Conservation (phyloP, 2,797 vertebrate species). For the Coilia nasus region DNA sequence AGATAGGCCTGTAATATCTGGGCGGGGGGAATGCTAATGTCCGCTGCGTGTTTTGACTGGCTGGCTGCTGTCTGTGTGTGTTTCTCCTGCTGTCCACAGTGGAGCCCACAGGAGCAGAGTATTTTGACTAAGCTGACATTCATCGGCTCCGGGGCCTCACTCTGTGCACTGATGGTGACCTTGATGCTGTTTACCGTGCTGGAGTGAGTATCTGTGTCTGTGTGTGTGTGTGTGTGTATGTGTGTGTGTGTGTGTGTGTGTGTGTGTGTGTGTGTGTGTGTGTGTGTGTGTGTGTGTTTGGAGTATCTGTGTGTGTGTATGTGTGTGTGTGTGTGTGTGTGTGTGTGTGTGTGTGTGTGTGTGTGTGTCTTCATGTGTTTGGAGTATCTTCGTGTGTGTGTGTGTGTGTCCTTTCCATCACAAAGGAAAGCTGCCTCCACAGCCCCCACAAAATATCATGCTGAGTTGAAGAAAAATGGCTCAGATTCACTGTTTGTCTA, state of each 20-base stretch:
- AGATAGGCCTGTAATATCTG: neutral
- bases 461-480: neutral
- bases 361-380: neutral
- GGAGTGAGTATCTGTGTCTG: slow-evolving; percentile 72
- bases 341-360: slow-evolving; percentile 18
- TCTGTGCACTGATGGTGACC: slow-evolving; percentile 81
- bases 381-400: slow-evolving; percentile 10
- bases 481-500: neutral
- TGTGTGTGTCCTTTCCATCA: neutral
- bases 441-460: neutral
- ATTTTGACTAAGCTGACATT: slow-evolving; percentile 82
- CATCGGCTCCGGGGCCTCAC: slow-evolving; percentile 80
- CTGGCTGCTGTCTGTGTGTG: slow-evolving; percentile 31
- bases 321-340: slow-evolving; percentile 9
- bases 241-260: neutral
- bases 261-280: neutral
- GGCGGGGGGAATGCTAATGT: neutral
- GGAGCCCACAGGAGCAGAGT: slow-evolving; percentile 75
- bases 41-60: slow-evolving; percentile 37
- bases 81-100: slow-evolving; percentile 59
- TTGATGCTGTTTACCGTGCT: slow-evolving; percentile 83
- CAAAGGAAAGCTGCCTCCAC: neutral
- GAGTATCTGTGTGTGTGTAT: slow-evolving; percentile 60
- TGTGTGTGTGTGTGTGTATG: neutral
- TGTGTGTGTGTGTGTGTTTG: neutral